Evolutionary conservation across 2,797 vertebrate genomes (phyloP), one percentile per base, ranked within the genome.

Genomic region (Chaenodraco wilsoni): DNA sequence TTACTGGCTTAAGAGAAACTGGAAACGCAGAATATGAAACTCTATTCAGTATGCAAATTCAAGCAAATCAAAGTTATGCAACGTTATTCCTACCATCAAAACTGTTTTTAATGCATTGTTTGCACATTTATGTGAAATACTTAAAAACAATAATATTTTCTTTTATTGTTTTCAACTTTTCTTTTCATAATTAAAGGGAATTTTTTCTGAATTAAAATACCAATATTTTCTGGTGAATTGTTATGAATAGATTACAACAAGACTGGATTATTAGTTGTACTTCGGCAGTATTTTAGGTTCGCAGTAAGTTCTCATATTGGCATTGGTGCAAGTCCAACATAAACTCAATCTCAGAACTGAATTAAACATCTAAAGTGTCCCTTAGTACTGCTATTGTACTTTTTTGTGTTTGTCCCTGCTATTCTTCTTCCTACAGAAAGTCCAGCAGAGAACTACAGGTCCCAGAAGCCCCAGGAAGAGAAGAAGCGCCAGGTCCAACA

Each of bases 401-500:
- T 90, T 91, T 81, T 86, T 81, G 41, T 74, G 52, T 67, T 69
- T 76, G 44, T 64, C 66, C 5, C 41, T 78, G 11, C 23, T 59
- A 0, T n/a, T 65, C 46, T 48, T 76, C 21, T 50, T 81, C 31
- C 54, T 69, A 62, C 78, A 86, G 19, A 79, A 59, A 50, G 58
- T 57, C 78, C 73, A 85, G 65, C 79, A 88, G 60, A 92, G 61
- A 66, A 79, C 9, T 17, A 83, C 16, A 27, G 77, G 64, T 33
- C 66, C 72, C 37, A 90, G 45, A 56, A 89, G 63, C n/a, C 62
- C 72, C 46, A 79, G 16, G 3, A 48, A 69, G 37, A 94, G 50
- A 37, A 94, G 84, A 17, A 92, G 58, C 17, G 87, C 23, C 43
- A 95, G 62, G 12, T 95, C 93, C 67, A 95, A 37, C 57, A 94